Evolutionary conservation across 2,113 vertebrate species (phyloP).

Genomic region (Leuciscus idus): DNA sequence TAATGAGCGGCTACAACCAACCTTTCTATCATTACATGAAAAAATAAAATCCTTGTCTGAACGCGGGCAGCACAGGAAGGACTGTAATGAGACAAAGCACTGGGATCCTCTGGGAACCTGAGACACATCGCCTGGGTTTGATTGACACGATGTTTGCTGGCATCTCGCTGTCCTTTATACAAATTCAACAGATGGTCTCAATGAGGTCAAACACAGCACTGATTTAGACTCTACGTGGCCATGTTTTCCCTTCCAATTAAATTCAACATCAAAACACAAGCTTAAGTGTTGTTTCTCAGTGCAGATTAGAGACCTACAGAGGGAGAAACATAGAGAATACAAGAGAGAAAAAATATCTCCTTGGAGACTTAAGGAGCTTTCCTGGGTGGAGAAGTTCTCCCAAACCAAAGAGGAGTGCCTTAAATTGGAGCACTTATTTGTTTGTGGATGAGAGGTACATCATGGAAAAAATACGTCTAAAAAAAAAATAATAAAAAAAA

Average conservation of each 20-base stretch:
- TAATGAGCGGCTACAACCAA: conserved; percentile 43
- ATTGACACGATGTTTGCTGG: conserved; percentile 42
- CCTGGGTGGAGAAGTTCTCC: neutral
- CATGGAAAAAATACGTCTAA: neutral
- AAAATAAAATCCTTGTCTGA: neutral
- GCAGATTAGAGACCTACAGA: neutral
- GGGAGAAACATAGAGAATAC: neutral
- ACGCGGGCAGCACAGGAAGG: conserved; percentile 11
- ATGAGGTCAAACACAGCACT: conserved; percentile 24
- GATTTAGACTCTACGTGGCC: conserved; percentile 24
- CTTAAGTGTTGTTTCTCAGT: conserved; percentile 7
- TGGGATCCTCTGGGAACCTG: neutral
- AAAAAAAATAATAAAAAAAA: too few species aligned
- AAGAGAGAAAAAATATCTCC: conserved; percentile 43
- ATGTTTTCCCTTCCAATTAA: conserved; percentile 41
- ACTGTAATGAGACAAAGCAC: conserved; percentile 31
- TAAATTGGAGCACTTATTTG: conserved; percentile 66
- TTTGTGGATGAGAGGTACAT: conserved; percentile 62
- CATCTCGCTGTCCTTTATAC: conserved; percentile 31
- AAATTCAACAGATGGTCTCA: conserved; percentile 43
- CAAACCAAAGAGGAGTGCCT: conserved; percentile 55
- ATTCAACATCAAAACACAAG: conserved; percentile 28
- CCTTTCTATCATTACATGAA: neutral
- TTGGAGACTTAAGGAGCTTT: conserved; percentile 53
- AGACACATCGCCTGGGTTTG: conserved; percentile 14